Base-by-base conservation (phyloP, 2,113 vertebrate species). In the Perccottus glenii region DNA sequence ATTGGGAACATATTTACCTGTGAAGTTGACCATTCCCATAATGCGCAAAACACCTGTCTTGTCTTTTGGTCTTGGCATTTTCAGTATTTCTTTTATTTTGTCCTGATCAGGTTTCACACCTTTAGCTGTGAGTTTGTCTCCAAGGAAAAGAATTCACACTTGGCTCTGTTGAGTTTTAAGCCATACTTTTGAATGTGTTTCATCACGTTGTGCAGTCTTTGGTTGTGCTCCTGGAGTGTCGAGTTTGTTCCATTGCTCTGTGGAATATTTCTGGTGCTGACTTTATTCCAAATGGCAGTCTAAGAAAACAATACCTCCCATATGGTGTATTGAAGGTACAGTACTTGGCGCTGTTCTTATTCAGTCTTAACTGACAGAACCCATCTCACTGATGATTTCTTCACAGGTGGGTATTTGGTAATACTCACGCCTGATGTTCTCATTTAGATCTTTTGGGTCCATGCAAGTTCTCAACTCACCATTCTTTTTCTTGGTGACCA, bases 201-300 rank as follows among this genome's bases (percentile, higher is more conserved):
- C 6, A 67, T 6, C 11, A 67, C 55, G 33, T 59, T 11, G 4
- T 2, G 6, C 5, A 58, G 53, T 11, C 53, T 40, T 3, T 58
- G 35, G 32, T 58, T 58, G 12, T 43, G 35, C 36, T 50, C 11
- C 36, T 67, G 35, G 8, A 58, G 11, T 40, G 47, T 63, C n/a
- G 10, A 40, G 50, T 63, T n/a, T 63, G n/a, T 33, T 42, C 35
- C 60, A 50, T 63, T n/a, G 45, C 15, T 27, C 32, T 61, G 59
- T 61, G 44, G 59, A 48, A 48, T 5, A 61, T 14, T 33, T 61
- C 32, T 5, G 59, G 44, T 35, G 44, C 45, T 35, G 44, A 48
- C 15, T 2, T 36, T 12, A 36, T 48, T 48, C 9, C 60, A 35
- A 52, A 52, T 1, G 8, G 6, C 59, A 61, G 47, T 42, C 42